Base-by-base conservation (phyloP, 1,140 invertebrate genomes). In the Chlorops oryzae region DNA sequence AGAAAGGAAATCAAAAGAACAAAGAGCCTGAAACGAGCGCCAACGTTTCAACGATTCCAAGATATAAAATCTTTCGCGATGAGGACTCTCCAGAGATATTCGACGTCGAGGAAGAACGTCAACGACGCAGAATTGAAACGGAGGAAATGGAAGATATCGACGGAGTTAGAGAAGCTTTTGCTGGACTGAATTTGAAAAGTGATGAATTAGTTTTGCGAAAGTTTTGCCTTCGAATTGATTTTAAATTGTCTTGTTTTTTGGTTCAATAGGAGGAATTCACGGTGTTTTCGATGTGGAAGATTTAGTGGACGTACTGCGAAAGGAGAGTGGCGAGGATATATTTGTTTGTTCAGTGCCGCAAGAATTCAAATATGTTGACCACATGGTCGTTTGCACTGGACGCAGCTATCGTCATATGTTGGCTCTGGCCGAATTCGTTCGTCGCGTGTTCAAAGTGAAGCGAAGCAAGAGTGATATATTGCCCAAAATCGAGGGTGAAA, bases 241-340 rank as follows among this genome's bases (percentile, higher is more conserved):
- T 27, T 43, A 32, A 23, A 23, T 35, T 35, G 5, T 15, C 12
- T 0, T 28, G 15, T 56, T 78, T 76, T 20, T n/a, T n/a, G n/a
- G n/a, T n/a, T n/a, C n/a, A n/a, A n/a, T 57, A 93, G 90, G 84
- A 63, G 91, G 90, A 2, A 61, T 78, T 48, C 79, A 64, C 54
- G 90, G 90, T 18, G 90, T 93, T 1, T 92, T 84, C 72, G 90
- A 94, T 60, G 79, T 96, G 27, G 86, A 92, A 70, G 88, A 96
- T 52, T 69, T 96, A 22, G 80, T 95, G 0, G 77, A 84, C 13
- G 63, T 92, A 34, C 70, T 97, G 15, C 76, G 78, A 56, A 77
- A 78, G 59, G 88, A 95, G 63, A 91, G 88, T 62, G 84, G 84
- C 0, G 74, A 75, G 59, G 81, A 96, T 63, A 81, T 96, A 50